These are phyloP conservation scores for Trididemnum nubilum DNA, from an alignment of 23 tunicate species.

Conservation along the genomic window DNA sequence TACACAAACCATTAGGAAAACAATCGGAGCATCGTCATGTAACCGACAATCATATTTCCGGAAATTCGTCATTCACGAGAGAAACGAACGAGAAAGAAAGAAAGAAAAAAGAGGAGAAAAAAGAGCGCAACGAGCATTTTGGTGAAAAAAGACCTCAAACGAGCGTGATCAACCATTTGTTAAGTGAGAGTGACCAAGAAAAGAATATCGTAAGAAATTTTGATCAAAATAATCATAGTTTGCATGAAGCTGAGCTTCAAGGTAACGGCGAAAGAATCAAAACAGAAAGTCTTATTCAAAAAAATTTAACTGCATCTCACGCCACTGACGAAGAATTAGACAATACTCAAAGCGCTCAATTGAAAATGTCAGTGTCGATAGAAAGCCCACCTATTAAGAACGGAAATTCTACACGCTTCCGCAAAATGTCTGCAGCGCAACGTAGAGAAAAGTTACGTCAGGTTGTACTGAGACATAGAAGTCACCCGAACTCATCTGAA, in stretches of 20 bases:
- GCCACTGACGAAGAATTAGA: neutral
- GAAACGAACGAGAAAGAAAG: constrained; percentile 9
- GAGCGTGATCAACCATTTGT: neutral
- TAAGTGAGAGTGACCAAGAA: neutral
- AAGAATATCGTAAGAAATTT: neutral
- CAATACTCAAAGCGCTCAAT: neutral
- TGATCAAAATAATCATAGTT: neutral
- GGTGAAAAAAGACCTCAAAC: neutral
- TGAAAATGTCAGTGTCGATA: neutral
- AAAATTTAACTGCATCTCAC: too few relatives aligned
- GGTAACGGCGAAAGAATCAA: neutral
- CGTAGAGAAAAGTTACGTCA: constrained; percentile 17
- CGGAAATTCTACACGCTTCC: neutral
- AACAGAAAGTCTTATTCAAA: too few relatives aligned
- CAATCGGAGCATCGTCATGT: neutral
- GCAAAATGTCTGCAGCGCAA: constrained; percentile 22
- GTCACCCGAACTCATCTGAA: neutral
- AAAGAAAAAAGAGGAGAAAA: constrained; percentile 8
- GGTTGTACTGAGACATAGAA: constrained; percentile 17
- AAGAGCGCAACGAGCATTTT: neutral
- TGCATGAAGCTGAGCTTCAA: neutral
- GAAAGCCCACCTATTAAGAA: neutral
- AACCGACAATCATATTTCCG: neutral
- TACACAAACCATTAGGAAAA: too few relatives aligned
- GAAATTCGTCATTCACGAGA: constrained; percentile 1